These are phyloP conservation scores for Theretra japonica DNA, from an alignment of 2,888 invertebrate genomes.

Conservation along the genomic window DNA sequence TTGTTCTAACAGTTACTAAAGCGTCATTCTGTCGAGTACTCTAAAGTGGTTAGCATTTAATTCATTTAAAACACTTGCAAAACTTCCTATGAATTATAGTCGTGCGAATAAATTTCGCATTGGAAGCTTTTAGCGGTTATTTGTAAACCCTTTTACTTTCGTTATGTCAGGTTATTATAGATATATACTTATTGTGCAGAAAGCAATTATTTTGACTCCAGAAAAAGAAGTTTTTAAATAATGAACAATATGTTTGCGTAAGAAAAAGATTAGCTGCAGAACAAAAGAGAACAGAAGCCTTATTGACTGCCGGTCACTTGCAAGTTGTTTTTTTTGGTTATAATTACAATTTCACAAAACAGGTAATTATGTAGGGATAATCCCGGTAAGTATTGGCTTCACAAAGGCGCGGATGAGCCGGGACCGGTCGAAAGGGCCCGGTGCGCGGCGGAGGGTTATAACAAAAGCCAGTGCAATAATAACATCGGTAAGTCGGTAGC, in stretches of 20 bases:
- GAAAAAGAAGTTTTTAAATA: neutral
- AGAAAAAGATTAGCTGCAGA: conserved; percentile 6
- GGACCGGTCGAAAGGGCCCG: conserved; percentile 62
- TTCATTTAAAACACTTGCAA: conserved; percentile 51
- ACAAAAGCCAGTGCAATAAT: conserved; percentile 74
- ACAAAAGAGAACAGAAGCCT: conserved; percentile 36
- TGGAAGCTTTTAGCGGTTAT: neutral
- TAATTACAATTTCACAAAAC: conserved; percentile 77
- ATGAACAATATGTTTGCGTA: neutral
- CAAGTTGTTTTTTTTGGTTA: conserved; percentile 61
- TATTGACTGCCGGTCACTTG: conserved; percentile 63
- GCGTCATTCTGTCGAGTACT: conserved; percentile 58
- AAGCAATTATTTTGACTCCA: neutral
- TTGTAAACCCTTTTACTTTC: neutral
- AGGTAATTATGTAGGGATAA: conserved; percentile 80
- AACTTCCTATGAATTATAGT: conserved; percentile 32
- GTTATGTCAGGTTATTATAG: neutral
- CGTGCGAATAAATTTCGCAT: conserved; percentile 45
- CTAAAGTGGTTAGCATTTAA: conserved; percentile 60
- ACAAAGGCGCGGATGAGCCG: conserved; percentile 69
- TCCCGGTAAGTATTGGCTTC: conserved; percentile 66
- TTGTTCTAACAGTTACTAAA: conserved; percentile 71
- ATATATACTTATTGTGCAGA: neutral
- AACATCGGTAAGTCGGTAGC: conserved; percentile 82
- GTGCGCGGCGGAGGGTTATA: conserved; percentile 65